These are phyloP conservation scores for Hydrozoanthus tunicans DNA, from an alignment of 64 coral and sea anemone genomes.

Conservation along the genomic window DNA sequence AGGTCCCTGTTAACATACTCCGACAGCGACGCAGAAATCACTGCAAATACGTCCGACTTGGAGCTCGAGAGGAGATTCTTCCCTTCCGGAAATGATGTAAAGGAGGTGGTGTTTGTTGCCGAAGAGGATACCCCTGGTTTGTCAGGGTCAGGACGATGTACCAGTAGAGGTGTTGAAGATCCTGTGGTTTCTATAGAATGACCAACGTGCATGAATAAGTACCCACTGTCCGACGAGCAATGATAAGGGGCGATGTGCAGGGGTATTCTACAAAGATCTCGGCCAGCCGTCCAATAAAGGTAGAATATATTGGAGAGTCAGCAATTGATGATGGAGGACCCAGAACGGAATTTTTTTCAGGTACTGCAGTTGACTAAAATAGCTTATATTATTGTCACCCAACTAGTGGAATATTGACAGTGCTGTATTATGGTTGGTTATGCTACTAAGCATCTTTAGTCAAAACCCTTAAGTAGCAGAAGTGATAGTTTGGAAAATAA, in stretches of 20 bases:
- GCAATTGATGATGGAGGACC: slow-evolving; percentile 47
- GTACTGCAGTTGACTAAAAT: slow-evolving; percentile 53
- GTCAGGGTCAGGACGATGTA: slow-evolving; percentile 33
- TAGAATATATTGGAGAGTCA: slow-evolving; percentile 39
- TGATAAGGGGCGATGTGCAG: slow-evolving; percentile 23
- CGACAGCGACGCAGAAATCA: slow-evolving; percentile 23
- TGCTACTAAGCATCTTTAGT: slow-evolving; percentile 57
- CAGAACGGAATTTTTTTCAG: slow-evolving; percentile 41
- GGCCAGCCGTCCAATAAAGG: slow-evolving; percentile 50
- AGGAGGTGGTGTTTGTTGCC: slow-evolving; percentile 26
- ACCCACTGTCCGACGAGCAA: slow-evolving; percentile 31
- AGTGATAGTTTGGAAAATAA: slow-evolving; percentile 56
- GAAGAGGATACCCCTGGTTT: not conserved
- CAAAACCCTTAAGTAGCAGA: slow-evolving; percentile 50
- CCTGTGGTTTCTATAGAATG: slow-evolving; percentile 58
- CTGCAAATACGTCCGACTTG: not conserved
- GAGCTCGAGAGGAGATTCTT: slow-evolving; percentile 39
- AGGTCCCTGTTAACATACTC: slow-evolving; percentile 21
- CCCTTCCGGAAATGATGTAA: slow-evolving; percentile 40
- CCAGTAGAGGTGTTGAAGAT: slow-evolving; percentile 54
- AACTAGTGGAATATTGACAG: slow-evolving; percentile 58
- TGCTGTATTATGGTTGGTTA: slow-evolving; percentile 50
- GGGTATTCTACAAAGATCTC: slow-evolving; percentile 61
- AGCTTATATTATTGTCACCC: slow-evolving; percentile 55
- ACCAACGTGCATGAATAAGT: slow-evolving; percentile 21